These are phyloP conservation scores for Indri indri DNA, from an alignment of 2,113 vertebrate species.

Conservation along the genomic window DNA sequence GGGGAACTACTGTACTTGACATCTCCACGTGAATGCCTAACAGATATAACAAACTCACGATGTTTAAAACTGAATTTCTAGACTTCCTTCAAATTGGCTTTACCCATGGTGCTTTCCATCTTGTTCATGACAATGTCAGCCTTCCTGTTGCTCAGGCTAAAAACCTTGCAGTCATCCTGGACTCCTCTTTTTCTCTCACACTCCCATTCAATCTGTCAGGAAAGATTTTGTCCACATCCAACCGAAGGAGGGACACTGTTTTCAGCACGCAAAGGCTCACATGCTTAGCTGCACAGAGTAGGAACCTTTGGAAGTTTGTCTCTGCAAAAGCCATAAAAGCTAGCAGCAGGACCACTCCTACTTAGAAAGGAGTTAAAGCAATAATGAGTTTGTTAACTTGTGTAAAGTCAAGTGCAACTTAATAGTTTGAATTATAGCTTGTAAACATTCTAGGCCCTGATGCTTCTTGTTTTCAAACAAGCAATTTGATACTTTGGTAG, in stretches of 20 bases:
- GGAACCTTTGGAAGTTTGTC: not conserved
- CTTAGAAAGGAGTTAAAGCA: not conserved
- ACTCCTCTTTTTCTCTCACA: not conserved
- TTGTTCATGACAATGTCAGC: not conserved
- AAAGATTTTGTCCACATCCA: not conserved
- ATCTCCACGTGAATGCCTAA: not conserved
- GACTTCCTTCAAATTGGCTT: not conserved
- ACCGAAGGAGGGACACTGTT: not conserved
- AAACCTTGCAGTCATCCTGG: not conserved
- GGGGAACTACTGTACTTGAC: not conserved
- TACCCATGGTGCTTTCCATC: not conserved
- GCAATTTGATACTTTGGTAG: not conserved
- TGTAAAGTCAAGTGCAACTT: not conserved
- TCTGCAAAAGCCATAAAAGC: no score
- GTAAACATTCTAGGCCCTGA: not conserved
- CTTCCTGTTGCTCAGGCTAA: not conserved
- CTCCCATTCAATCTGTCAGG: not conserved
- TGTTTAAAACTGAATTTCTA: not conserved
- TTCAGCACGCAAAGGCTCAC: not conserved
- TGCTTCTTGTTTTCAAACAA: not conserved
- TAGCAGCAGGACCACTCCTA: not conserved
- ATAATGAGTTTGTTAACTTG: not conserved
- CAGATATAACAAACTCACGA: not conserved
- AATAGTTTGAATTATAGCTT: not conserved
- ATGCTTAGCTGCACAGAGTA: not conserved